phyloP scores from a whole-genome alignment of 2,888 invertebrate genomes.

The Hipparchia sbordonii region DNA sequence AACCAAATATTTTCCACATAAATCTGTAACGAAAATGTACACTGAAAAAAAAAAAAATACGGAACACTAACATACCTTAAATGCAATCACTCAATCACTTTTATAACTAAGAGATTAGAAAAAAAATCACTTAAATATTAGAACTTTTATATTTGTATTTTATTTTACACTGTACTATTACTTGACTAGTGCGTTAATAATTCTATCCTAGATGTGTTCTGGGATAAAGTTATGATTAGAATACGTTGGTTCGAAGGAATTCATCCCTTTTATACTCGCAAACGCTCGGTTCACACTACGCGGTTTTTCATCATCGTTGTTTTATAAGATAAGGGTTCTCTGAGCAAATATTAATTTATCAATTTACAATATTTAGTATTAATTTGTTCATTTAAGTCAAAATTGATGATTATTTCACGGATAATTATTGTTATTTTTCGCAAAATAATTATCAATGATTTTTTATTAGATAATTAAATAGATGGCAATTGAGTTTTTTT shows the following conservation, averaged over 20 bases:
- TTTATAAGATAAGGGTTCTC: constrained; percentile 1
- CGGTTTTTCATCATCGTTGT: constrained; percentile 37
- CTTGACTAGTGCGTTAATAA: constrained; percentile 2
- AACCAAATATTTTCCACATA: no score
- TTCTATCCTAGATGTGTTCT: constrained; percentile 32
- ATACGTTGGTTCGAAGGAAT: constrained; percentile 34
- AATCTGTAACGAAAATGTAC: no score
- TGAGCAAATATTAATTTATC: not conserved
- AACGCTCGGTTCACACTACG: constrained; percentile 39
- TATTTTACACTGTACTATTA: not conserved
- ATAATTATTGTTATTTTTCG: no score
- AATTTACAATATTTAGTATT: not conserved
- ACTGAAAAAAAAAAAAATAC: no score
- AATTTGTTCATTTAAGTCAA: no score
- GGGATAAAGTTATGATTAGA: constrained; percentile 33
- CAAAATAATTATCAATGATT: no score
- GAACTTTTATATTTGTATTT: not conserved
- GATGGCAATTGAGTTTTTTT: no score
- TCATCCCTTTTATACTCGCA: constrained; percentile 45
- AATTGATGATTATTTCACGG: no score
- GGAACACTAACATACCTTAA: not conserved
- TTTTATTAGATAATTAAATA: no score
- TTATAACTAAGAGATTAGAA: not conserved
- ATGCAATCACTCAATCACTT: not conserved
- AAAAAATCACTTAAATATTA: not conserved